Conservation (phyloP, 2,888 invertebrate genomes). For the Andrena praecox region DNA sequence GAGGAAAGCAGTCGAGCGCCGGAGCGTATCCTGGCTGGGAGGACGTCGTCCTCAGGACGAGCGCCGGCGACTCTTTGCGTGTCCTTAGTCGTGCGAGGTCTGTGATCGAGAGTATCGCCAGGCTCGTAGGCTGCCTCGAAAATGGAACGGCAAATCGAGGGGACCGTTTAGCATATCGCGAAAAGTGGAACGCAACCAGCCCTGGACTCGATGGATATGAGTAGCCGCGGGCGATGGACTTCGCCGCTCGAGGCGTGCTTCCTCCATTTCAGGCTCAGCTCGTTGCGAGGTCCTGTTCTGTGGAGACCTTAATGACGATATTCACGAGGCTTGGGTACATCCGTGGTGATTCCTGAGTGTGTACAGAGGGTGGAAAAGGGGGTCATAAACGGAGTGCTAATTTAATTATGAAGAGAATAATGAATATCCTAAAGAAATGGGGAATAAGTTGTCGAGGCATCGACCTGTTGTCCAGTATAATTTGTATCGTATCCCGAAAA, state of each 20-base stretch:
- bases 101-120: background rate
- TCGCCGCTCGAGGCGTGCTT: background rate
- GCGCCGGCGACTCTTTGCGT: conserved; percentile 25
- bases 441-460: background rate
- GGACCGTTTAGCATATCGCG: conserved; percentile 2
- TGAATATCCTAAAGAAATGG: background rate
- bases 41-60: background rate
- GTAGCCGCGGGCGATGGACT: background rate
- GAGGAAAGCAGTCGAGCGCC: conserved; percentile 5
- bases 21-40: conserved; percentile 27
- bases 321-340: too few relatives aligned
- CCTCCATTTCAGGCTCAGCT: background rate
- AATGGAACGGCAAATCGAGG: background rate
- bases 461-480: background rate
- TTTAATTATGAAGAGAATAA: background rate
- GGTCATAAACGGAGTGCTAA: too few relatives aligned
- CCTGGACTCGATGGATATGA: background rate
- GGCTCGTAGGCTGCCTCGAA: background rate
- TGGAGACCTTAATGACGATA: background rate
- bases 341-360: too few relatives aligned
- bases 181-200: background rate
- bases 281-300: background rate
- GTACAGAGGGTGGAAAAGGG: too few relatives aligned
- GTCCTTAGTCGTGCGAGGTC: conserved; percentile 18
- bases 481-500: background rate